Conservation (phyloP, 2,888 invertebrate genomes). For the Nomada flava region DNA sequence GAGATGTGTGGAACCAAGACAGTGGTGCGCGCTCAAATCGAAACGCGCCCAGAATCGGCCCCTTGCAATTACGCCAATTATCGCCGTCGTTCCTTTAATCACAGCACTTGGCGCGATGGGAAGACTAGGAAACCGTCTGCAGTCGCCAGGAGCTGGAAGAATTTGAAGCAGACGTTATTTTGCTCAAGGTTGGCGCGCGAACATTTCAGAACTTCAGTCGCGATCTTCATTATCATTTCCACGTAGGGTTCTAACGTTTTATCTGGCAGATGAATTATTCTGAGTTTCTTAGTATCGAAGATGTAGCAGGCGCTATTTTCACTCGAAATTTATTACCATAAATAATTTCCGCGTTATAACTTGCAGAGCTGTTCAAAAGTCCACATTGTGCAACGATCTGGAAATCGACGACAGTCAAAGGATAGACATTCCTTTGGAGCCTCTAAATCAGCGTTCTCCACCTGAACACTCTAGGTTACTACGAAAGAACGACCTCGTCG, state of each 20-base stretch:
- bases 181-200: constrained; percentile 22
- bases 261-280: no score
- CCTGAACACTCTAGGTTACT: constrained; percentile 21
- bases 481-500: neutral
- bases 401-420: neutral
- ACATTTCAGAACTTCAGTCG: neutral
- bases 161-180: constrained; percentile 20
- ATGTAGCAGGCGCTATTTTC: no score
- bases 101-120: neutral
- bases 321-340: neutral
- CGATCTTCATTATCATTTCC: no score
- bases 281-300: no score
- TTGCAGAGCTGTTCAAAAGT: constrained; percentile 3
- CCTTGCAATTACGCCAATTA: neutral
- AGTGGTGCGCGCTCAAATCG: constrained; percentile 36
- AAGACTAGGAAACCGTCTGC: neutral
- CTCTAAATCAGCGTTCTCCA: constrained; percentile 14
- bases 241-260: no score
- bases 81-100: neutral
- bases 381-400: neutral
- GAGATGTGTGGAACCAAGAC: neutral
- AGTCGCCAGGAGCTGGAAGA: constrained; percentile 10
- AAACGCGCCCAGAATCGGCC: constrained; percentile 3
- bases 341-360: neutral
- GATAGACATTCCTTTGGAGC: neutral